Base-by-base conservation (phyloP, 2,888 invertebrate genomes). In the Cephonodes hylas region DNA sequence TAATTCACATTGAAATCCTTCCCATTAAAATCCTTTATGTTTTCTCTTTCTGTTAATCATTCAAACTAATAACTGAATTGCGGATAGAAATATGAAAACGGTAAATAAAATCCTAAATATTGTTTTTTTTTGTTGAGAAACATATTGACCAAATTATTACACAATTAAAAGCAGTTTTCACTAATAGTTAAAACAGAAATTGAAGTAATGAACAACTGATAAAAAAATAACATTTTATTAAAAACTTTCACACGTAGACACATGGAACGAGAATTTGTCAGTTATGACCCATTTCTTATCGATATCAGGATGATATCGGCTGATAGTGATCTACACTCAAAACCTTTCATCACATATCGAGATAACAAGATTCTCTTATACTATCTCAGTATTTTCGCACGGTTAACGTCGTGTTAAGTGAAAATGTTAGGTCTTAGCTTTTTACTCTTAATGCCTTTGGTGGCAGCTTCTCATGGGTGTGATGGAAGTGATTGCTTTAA, bases 381-480 rank as follows among this genome's bases (percentile, higher is more conserved):
- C 66, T 65, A 34, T 31, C 25, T 59, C 10, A 23, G 23, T 45
- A 48, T 25, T 3, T 3, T n/a, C 48, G 42, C 4, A 42, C 2
- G 7, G 15, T 31, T 34, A 22, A 42, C 42, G 25, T 48, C 8
- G 48, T 34, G n/a, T 42, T 22, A 7, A 15, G 31, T 48, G 34
- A 58, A 66, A 70, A 87, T 88, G 88, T 71, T 82, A 13, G 61
- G 63, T 1, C 69, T 72, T 63, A 10, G 80, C 2, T 22, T 83
- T 53, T 77, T 77, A 64, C 42, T 84, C 10, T 67, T 78, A 27
- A 45, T 84, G 7, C 70, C 84, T 1, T 70, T 80, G 13, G 61
- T 84, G 15, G 71, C 72, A 70, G 83, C 75, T 1, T 77, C 73
- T 20, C 68, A 73, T 18, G 60, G 72, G 18, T 88, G 87, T 64